Base-by-base conservation (phyloP, 2,797 vertebrate genomes). In the Enteromius unitaeniatus region DNA sequence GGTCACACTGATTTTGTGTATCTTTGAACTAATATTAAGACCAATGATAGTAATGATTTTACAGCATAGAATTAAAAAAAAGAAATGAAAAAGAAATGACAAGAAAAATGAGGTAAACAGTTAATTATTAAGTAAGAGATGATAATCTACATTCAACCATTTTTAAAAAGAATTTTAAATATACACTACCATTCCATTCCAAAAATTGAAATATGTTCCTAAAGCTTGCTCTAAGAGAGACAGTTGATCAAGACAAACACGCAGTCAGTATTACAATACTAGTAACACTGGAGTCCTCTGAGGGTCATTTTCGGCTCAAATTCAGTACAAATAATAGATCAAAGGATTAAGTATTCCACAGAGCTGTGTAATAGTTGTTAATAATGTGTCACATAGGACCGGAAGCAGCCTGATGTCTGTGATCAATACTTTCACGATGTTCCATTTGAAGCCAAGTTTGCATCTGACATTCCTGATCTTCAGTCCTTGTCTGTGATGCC, bases 361-460 rank as follows among this genome's bases (percentile, higher is more conserved):
- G 13, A 58, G 51, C 51, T 8, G 53, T 23, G 73, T 55, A 58
- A 55, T 58, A 23, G 23, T 65, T 64, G 23, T 65, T 47, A 31
- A 49, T 34, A 15, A 28, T 67, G 6, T 82, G n/a, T 73, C 64
- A 65, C 86, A 21, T 84, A 99, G 98, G 97, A 99, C 90, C 96
- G 97, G 64, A 97, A 96, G 76, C 98, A 99, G 84, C 98, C 97
- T 0, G 97, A 99, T 40, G 96, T 96, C 4, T 98, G 96, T 0
- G 96, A 99, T 72, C 92, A 85, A 15, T 98, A 96, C 83, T 99
- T 99, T 92, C 98, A 99, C 0, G 97, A 99, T 0, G 97, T 99
- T 82, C 97, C 98, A 58, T 99, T 99, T 1, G 96, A 99, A 34
- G 98, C 97, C n/a, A 91, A 92, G 85, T 97, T 99, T n/a, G 96